phyloP scores from a whole-genome alignment of 1,140 invertebrate genomes.

The Zaprionus kolodkinae region DNA sequence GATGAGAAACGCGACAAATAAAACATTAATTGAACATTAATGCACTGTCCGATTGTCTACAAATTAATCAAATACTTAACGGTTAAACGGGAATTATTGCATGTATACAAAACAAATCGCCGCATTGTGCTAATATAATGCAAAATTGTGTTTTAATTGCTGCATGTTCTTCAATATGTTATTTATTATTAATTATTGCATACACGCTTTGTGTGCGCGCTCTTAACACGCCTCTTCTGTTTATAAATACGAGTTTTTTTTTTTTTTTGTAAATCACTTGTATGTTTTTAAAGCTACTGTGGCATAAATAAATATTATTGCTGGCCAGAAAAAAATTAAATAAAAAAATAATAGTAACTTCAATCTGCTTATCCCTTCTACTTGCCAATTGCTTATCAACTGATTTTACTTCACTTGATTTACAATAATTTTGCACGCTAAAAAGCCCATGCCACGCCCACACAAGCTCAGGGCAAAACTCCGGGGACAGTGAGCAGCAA shows the following conservation, averaged over 20 bases:
- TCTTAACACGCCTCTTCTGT: not conserved
- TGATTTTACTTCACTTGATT: conserved; percentile 8
- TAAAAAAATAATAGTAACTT: not conserved
- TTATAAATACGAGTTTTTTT: conserved; percentile 20
- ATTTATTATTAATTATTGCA: conserved; percentile 69
- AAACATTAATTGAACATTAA: conserved; percentile 78
- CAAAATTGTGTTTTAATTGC: conserved; percentile 77
- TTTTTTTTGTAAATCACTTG: conserved; percentile 75
- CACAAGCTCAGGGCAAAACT: not conserved
- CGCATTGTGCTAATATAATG: conserved; percentile 52
- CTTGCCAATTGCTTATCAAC: not conserved
- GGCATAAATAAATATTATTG: not conserved
- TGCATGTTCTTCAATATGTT: conserved; percentile 67
- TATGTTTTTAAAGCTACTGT: conserved; percentile 51
- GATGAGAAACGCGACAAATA: conserved; percentile 48
- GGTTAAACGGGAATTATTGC: conserved; percentile 27
- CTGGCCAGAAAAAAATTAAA: not conserved
- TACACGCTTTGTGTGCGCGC: conserved; percentile 20
- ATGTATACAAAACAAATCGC: conserved; percentile 31
- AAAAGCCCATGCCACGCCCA: not conserved
- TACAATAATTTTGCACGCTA: conserved; percentile 8
- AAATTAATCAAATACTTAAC: conserved; percentile 57
- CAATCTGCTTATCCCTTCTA: not conserved
- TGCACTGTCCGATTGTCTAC: conserved; percentile 45
- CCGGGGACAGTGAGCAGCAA: not conserved